phyloP scores from a whole-genome alignment of 37 sponge, comb jelly and placozoan genomes.

The Mnemiopsis leidyi region DNA sequence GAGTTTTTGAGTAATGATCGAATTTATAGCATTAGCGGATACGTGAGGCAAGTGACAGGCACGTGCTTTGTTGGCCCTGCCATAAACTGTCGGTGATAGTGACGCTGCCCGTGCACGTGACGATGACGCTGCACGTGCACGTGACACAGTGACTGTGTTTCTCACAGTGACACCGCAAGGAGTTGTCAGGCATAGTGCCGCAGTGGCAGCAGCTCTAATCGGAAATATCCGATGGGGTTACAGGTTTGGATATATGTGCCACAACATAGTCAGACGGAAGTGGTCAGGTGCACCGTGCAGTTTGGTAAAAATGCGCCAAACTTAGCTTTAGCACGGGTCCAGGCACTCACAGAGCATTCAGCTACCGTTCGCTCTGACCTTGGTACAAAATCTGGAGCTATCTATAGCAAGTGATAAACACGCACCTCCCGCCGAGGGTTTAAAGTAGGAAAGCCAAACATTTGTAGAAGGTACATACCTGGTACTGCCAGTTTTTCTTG shows the following conservation, averaged over 20 bases:
- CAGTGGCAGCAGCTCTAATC: background rate
- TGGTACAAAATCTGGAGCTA: background rate
- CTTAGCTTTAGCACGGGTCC: background rate
- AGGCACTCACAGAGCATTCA: no score
- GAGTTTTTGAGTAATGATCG: background rate
- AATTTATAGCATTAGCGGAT: constrained; percentile 20
- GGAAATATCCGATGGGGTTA: background rate
- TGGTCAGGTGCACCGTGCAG: background rate
- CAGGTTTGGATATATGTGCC: background rate
- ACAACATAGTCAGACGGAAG: no score
- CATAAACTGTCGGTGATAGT: background rate
- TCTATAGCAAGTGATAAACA: background rate
- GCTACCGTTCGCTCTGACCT: no score
- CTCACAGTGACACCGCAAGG: no score
- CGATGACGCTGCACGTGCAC: no score
- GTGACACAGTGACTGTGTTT: no score
- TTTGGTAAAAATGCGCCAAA: background rate
- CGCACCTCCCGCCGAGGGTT: background rate
- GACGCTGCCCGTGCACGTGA: background rate
- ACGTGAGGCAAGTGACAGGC: background rate
- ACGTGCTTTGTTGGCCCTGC: background rate
- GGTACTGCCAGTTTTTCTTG: constrained; percentile 91
- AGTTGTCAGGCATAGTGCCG: background rate
- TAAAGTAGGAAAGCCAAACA: no score
- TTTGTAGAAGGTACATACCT: constrained; percentile 69